These are phyloP conservation scores for Bugulina stolonifera DNA, from an alignment of 2,888 invertebrate genomes.

Conservation along the genomic window DNA sequence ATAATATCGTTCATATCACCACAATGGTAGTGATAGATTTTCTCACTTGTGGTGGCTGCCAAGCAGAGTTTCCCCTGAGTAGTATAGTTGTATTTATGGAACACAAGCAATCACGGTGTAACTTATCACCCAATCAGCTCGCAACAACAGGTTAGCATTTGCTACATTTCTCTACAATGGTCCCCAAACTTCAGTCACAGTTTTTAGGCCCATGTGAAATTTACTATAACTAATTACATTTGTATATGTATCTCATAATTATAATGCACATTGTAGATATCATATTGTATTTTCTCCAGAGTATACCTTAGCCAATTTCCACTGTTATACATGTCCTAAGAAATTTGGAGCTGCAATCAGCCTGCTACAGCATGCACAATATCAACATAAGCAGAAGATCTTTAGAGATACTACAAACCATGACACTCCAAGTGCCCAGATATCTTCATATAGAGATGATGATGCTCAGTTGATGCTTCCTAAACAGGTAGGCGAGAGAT, in stretches of 20 bases:
- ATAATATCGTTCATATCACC: not conserved
- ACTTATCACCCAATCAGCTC: not conserved
- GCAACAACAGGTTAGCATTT: not conserved
- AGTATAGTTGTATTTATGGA: conserved; percentile 46
- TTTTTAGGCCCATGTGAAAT: no score
- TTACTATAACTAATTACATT: no score
- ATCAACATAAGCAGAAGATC: conserved; percentile 40
- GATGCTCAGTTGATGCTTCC: no score
- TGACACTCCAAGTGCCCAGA: no score
- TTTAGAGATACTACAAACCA: conserved; percentile 32
- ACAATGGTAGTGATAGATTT: conserved; percentile 30
- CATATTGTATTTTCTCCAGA: not conserved
- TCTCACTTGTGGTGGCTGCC: conserved; percentile 39
- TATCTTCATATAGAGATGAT: no score
- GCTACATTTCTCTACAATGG: no score
- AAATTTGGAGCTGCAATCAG: conserved; percentile 44
- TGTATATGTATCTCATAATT: no score
- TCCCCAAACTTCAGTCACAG: no score
- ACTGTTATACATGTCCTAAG: conserved; percentile 40
- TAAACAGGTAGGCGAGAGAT: no score
- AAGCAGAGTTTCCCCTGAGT: conserved; percentile 43
- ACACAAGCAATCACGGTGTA: conserved; percentile 41
- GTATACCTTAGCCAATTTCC: not conserved
- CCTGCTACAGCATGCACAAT: conserved; percentile 44
- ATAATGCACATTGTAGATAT: no score